Evolutionary conservation across 1,140 invertebrate species (phyloP).

Genomic region (Marisa cornuarietis): DNA sequence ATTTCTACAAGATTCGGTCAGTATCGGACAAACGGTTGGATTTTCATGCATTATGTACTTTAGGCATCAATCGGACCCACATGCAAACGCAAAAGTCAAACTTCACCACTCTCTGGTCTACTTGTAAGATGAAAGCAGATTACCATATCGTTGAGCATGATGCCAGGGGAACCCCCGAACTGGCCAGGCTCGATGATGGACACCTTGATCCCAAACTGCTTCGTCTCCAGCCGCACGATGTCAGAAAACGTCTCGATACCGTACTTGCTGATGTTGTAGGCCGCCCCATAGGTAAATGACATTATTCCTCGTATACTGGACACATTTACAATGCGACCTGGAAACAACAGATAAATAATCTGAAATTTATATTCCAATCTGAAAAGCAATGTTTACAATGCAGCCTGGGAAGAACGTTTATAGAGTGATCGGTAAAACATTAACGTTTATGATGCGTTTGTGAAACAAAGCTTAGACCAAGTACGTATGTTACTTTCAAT

Average conservation of each 20-base stretch:
- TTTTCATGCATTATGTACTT: no score
- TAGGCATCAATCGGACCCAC: neutral
- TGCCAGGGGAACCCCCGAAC: slow-evolving; percentile 58
- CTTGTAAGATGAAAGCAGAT: no score
- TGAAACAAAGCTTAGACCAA: no score
- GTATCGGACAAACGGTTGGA: no score
- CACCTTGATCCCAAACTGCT: slow-evolving; percentile 61
- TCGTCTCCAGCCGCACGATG: slow-evolving; percentile 58
- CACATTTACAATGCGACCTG: slow-evolving; percentile 79
- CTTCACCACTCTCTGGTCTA: neutral
- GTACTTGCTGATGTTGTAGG: slow-evolving; percentile 85
- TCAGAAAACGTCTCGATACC: slow-evolving; percentile 71
- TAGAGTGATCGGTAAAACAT: no score
- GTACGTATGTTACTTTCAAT: no score
- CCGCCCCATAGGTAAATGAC: slow-evolving; percentile 77
- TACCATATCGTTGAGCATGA: slow-evolving; percentile 15
- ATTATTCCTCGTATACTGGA: slow-evolving; percentile 82
- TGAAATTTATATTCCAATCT: no score
- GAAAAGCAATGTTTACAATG: no score
- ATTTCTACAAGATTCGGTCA: no score
- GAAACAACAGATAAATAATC: neutral
- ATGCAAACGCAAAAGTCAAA: neutral
- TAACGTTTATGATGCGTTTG: no score
- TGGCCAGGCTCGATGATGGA: slow-evolving; percentile 63
- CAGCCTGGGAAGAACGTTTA: no score